Evolutionary conservation across 2,797 vertebrate genomes (phyloP), one percentile per base, ranked within the genome.

Genomic region (Tiaroga cobitis): DNA sequence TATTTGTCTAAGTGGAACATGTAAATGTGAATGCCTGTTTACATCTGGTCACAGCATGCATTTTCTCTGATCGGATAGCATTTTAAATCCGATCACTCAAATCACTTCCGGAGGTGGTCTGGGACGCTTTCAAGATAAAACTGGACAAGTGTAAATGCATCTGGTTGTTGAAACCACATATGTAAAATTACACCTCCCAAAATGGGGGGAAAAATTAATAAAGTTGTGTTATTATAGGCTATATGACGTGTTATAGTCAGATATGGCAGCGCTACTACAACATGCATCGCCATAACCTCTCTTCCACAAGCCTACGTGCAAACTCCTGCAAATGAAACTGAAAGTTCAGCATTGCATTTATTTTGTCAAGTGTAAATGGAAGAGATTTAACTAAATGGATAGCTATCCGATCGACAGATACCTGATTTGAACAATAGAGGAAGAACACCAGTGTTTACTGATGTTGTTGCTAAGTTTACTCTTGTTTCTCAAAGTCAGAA

Each of bases 1-100:
- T 19, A 51, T 83, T 83, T 80, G 51, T 46, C 39, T 51, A 75
- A 67, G 24, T 73, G 24, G 21, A 85, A 54, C 18, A 80, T 21
- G 34, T 65, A 37, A 43, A 65, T 51, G 18, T 56, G 46, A 13
- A 74, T 43, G 49, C 16, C 49, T 51, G 5, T 49, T 51, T 51
- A 51, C 16, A 51, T 16, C 16, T 51, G 16, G 16, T 2, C 49
- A 51, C 46, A 49, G 16, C 16, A 34, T 51, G 16, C 10, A 43
- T 51, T 19, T 51, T 19, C 5, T 19, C 41, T 43, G 41, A 43
- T 43, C 9, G 10, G 41, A 43, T 43, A 43, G 9, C 41, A 11
- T 11, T 41, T 18, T 7, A 4, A 18, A 51, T 51, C 18, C 18
- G 5, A 6, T 51, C 18, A 51, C 16, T 19, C 5, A 51, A 0